Percentiles rank a stretch among this genome's conserved stretches.
phyloP scores from a whole-genome alignment of 2,888 invertebrate genomes.

The Thyatira batis region DNA sequence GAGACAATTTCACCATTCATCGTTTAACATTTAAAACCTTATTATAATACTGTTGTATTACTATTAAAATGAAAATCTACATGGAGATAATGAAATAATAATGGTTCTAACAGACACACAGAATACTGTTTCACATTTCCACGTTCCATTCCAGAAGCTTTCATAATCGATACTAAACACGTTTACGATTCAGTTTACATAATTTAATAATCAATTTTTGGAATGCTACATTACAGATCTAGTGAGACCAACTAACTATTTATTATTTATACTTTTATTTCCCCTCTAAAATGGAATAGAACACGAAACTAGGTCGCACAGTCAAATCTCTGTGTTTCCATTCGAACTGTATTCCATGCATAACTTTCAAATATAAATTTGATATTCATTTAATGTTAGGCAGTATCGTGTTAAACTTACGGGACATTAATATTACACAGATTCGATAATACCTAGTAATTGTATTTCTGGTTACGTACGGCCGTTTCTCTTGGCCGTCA shows the following conservation, averaged over 20 bases:
- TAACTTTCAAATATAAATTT: conserved; percentile 54
- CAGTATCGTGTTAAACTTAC: conserved; percentile 75
- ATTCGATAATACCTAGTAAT: conserved; percentile 70
- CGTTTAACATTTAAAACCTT: conserved; percentile 49
- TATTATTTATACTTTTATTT: no score
- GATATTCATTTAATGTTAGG: conserved; percentile 66
- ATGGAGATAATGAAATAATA: conserved; percentile 37
- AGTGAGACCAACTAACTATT: conserved; percentile 22
- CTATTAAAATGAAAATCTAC: conserved; percentile 54
- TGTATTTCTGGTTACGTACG: conserved; percentile 45
- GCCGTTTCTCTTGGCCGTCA: conserved; percentile 17
- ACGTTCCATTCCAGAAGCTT: conserved; percentile 30
- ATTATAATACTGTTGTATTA: conserved; percentile 59
- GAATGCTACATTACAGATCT: conserved; percentile 20
- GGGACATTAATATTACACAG: conserved; percentile 57
- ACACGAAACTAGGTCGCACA: conserved; percentile 23
- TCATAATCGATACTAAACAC: conserved; percentile 26
- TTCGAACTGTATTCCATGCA: conserved; percentile 26
- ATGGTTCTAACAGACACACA: conserved; percentile 21
- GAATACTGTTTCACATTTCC: conserved; percentile 14
- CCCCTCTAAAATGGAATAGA: conserved; percentile 42
- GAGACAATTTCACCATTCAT: conserved; percentile 30
- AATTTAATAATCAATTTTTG: conserved; percentile 27
- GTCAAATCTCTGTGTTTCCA: conserved; percentile 19
- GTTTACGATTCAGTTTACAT: conserved; percentile 26